A percentile compares a stretch with the other conserved stretches of the same genome.
phyloP scores from a whole-genome alignment of 2,113 vertebrate species.

The Pteronura brasiliensis region DNA sequence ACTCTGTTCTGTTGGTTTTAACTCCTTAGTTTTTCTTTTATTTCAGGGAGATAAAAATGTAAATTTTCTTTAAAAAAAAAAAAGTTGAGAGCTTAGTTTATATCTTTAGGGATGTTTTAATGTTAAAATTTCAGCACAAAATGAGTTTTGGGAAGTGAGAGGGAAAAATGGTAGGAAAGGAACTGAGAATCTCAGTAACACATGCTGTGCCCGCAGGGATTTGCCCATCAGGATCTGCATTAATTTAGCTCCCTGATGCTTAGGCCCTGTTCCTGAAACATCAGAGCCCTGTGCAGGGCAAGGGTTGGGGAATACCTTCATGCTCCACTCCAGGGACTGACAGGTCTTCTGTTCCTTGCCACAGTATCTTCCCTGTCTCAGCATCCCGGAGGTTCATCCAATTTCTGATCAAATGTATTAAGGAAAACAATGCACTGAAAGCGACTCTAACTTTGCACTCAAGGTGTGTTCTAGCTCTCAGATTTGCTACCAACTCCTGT shows the following conservation, averaged over 20 bases:
- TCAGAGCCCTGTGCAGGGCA: neutral
- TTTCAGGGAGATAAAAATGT: conserved; percentile 22
- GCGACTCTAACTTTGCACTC: neutral
- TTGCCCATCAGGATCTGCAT: neutral
- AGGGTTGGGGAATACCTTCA: conserved; percentile 89
- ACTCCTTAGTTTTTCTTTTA: conserved; percentile 1
- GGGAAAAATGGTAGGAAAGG: neutral
- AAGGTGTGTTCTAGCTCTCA: neutral
- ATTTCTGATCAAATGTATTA: conserved; percentile 88
- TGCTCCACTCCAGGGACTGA: conserved; percentile 98
- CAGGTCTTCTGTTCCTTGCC: conserved; percentile 98
- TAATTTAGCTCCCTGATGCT: neutral
- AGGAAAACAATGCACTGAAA: conserved; percentile 73
- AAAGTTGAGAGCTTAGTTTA: neutral
- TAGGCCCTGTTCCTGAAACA: neutral
- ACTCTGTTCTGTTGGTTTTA: neutral
- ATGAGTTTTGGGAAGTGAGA: neutral
- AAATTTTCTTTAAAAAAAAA: conserved; percentile 14
- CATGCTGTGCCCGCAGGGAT: neutral
- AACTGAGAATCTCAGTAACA: neutral
- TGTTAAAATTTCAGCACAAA: conserved; percentile 31
- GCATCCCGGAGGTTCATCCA: conserved; percentile 99
- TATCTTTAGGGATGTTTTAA: neutral
- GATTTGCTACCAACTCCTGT: neutral
- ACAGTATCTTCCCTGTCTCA: conserved; percentile 98